Evolutionary conservation across 2,888 invertebrate species (phyloP).

Genomic region (Drosophila paramelanica): DNA sequence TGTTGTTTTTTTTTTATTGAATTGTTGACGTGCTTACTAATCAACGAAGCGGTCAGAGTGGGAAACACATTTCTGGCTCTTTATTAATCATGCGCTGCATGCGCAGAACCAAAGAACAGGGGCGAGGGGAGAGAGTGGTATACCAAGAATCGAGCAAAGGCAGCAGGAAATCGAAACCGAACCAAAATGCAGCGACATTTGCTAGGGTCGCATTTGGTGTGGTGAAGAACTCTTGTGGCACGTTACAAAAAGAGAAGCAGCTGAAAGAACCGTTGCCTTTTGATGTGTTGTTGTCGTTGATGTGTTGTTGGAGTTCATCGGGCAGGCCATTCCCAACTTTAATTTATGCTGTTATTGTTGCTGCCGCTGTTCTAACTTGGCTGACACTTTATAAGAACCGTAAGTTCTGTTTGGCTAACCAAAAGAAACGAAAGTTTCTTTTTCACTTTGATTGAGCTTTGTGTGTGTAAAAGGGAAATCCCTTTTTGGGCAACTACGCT

Average conservation of each 20-base stretch:
- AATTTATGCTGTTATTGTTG: constrained; percentile 71
- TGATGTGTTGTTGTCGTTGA: constrained; percentile 2
- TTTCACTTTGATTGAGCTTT: constrained; percentile 46
- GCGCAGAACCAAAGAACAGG: constrained; percentile 43
- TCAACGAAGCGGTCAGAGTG: constrained; percentile 61
- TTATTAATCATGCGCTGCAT: constrained; percentile 75
- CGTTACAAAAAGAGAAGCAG: constrained; percentile 4
- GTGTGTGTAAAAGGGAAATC: constrained; percentile 73
- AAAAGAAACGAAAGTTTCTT: constrained; percentile 72
- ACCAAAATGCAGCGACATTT: constrained; percentile 52
- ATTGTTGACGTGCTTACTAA: constrained; percentile 77
- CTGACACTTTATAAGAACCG: constrained; percentile 40
- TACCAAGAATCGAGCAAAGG: constrained; percentile 6
- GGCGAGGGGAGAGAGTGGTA: background rate
- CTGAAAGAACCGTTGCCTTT: constrained; percentile 32
- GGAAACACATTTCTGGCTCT: constrained; percentile 60
- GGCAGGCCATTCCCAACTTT: constrained; percentile 52
- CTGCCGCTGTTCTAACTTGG: constrained; percentile 32
- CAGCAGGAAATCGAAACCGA: constrained; percentile 70
- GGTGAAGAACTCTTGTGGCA: constrained; percentile 1
- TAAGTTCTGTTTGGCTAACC: constrained; percentile 49
- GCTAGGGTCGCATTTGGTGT: background rate
- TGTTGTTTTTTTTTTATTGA: constrained; percentile 59
- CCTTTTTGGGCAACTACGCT: constrained; percentile 66
- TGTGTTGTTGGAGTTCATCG: constrained; percentile 55